Base-by-base conservation (phyloP, 2,888 invertebrate species). In the Carcina quercana region DNA sequence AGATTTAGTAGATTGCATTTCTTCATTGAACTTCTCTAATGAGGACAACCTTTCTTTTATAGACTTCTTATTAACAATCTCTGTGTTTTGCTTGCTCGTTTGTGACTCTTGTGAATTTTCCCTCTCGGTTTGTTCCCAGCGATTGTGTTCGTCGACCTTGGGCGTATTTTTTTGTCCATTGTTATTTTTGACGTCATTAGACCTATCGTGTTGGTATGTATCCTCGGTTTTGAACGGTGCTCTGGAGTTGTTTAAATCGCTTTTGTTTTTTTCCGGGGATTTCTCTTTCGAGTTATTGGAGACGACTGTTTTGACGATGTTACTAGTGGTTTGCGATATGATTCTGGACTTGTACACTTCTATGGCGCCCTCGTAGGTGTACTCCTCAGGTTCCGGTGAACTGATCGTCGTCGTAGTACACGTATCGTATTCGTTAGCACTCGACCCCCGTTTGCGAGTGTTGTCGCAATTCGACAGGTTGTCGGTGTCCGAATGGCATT, bases 341-440 rank as follows among this genome's bases (percentile, higher is more conserved):
- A 91, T 92, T 47, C 93, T 86, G 30, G 92, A 91, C 50, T 94
- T 91, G 71, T 95, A 95, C 48, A 92, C 91, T 60, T 94, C 91
- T 50, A 94, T 94, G 50, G 94, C 94, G 50, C 93, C 91, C 70
- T 95, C 94, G 66, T 94, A 95, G 0, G 94, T 94, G 69, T 94
- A 94, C 65, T 94, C 93, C 54, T 92, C 88, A 17, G 88, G 88
- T 67, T 90, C 89, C 1, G 90, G 88, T 25, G 91, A 88, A 60
- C 88, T 89, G 46, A 87, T 86, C 25, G 89, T 88, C 46, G 87
- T 88, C 33, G 88, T 89, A 50, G 88, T 90, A 46, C 87, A 88
- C 20, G 89, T 89, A 56, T 90, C 90, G 74, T 90, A 90, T 67
- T 87, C 88, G 59, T 84, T 85, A 43, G 82, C 78, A 45, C 83